Percentiles rank a stretch among this genome's conserved stretches.
Evolutionary conservation across 2,797 vertebrate species (phyloP).

Genomic region (Malacoctenus gilli): DNA sequence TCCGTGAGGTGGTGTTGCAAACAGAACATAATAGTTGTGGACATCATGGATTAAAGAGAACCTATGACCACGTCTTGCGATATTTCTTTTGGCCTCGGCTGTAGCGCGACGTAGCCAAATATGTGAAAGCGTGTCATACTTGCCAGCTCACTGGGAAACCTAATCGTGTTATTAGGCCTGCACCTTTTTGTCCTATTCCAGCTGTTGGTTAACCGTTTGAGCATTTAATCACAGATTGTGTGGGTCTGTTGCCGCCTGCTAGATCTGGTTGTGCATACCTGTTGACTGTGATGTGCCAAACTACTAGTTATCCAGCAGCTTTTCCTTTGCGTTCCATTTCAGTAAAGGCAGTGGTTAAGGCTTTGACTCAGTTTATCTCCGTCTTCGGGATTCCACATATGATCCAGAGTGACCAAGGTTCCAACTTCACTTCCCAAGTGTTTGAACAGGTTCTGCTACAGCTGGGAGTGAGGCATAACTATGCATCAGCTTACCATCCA

Average conservation of each 20-base stretch:
- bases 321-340: neutral
- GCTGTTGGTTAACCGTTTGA: neutral
- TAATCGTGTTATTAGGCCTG: neutral
- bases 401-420: neutral
- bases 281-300: neutral
- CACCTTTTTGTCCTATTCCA: neutral
- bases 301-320: neutral
- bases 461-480: neutral
- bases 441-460: neutral
- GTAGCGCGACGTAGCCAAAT: neutral
- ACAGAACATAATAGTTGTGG: too few relatives aligned
- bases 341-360: neutral
- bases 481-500: neutral
- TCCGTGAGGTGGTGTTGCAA: too few relatives aligned
- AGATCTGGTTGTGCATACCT: neutral
- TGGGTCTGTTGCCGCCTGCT: neutral
- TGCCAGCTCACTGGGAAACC: neutral
- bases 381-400: neutral
- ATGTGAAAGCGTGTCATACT: neutral
- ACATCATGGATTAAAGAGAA: slow-evolving; percentile 7
- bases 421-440: neutral
- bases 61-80: neutral
- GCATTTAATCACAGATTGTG: neutral
- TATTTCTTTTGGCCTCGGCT: slow-evolving; percentile 4
- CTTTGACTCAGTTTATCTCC: neutral